Conservation (phyloP, 2,888 invertebrate species). For the Pseudanteris insignis region DNA sequence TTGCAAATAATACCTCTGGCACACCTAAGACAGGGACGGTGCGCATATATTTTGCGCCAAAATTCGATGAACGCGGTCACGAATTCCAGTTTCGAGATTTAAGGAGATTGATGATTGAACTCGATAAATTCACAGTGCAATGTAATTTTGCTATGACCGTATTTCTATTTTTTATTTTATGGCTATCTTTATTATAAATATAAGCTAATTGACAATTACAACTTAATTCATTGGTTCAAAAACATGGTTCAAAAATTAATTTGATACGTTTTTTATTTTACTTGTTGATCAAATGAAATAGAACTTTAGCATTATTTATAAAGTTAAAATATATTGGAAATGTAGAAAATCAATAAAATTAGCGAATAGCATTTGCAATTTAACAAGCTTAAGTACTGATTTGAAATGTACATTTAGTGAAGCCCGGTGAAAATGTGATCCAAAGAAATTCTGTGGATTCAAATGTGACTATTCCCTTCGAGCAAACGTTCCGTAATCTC, state of each 20-base stretch:
- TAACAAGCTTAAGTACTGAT: neutral
- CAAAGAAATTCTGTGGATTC: constrained; percentile 76
- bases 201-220: too few species aligned
- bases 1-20: constrained; percentile 70
- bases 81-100: constrained; percentile 74
- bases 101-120: constrained; percentile 74
- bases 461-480: constrained; percentile 84
- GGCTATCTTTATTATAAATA: too few species aligned
- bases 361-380: neutral
- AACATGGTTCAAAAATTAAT: too few species aligned
- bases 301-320: too few species aligned
- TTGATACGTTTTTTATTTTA: too few species aligned
- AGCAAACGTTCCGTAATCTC: constrained; percentile 80
- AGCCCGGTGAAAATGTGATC: constrained; percentile 75
- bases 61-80: constrained; percentile 73
- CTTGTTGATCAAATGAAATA: too few species aligned
- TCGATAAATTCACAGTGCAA: constrained; percentile 75
- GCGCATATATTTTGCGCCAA: constrained; percentile 77
- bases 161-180: too few species aligned
- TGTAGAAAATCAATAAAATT: neutral
- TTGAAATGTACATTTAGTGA: constrained; percentile 67
- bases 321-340: too few species aligned
- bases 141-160: constrained; percentile 69
- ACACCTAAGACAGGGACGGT: constrained; percentile 71
- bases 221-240: too few species aligned